Evolutionary conservation across 1,140 invertebrate genomes (phyloP).

Genomic region (Penaeus indicus): DNA sequence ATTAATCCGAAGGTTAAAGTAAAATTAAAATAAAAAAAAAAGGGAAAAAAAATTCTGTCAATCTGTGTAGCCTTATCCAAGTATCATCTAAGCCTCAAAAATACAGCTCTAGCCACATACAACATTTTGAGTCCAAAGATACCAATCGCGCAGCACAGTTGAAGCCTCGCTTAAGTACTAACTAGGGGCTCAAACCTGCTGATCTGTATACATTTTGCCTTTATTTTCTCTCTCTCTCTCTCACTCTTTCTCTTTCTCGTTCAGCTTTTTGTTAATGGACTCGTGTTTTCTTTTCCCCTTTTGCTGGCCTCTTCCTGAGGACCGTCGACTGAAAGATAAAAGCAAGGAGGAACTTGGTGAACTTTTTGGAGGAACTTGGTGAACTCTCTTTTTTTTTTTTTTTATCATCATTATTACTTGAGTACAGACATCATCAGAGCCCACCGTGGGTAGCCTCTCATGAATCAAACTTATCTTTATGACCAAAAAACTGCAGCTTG

Average conservation of each 20-base stretch:
- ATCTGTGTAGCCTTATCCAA: conserved; percentile 31
- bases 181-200: conserved; percentile 37
- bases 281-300: conserved; percentile 60
- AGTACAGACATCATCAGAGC: too few species aligned
- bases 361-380: conserved; percentile 7
- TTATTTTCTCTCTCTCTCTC: too few species aligned
- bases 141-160: conserved; percentile 38
- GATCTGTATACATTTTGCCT: conserved; percentile 20
- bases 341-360: not conserved
- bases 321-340: conserved; percentile 53
- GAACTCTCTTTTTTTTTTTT: not conserved
- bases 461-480: too few species aligned
- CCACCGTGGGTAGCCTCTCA: too few species aligned
- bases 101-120: conserved; percentile 35
- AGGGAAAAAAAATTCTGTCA: not conserved
- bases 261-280: conserved; percentile 59
- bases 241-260: conserved; percentile 20
- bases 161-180: conserved; percentile 57
- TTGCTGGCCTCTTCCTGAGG: conserved; percentile 58
- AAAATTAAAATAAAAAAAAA: not conserved
- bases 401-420: not conserved
- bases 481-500: too few species aligned
- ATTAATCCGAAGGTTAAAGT: conserved; percentile 25
- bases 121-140: conserved; percentile 43
- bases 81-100: conserved; percentile 38